Percentiles rank a stretch among this genome's conserved stretches.
phyloP scores from a whole-genome alignment of 2,797 vertebrate species.

The Hafferia zeledoni region DNA sequence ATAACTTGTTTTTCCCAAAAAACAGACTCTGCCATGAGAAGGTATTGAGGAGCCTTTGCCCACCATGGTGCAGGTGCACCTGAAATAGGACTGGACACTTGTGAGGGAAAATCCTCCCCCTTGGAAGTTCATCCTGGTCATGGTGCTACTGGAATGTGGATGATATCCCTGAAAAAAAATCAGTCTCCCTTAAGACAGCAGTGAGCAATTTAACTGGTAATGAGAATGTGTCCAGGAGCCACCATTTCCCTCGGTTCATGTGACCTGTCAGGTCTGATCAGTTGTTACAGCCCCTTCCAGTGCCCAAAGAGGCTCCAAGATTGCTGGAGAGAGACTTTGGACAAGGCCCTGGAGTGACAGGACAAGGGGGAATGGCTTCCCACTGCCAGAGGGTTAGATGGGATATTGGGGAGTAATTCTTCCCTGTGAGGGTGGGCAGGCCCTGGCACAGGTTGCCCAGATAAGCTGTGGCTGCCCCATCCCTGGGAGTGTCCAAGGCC shows the following conservation, averaged over 20 bases:
- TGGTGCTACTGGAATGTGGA: neutral
- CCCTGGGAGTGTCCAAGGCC: neutral
- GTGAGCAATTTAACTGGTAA: neutral
- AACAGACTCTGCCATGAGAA: neutral
- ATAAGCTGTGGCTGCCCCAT: neutral
- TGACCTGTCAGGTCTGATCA: neutral
- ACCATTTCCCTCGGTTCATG: too few species aligned
- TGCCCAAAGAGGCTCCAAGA: neutral
- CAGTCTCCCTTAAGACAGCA: neutral
- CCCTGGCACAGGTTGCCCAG: neutral
- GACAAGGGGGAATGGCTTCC: neutral
- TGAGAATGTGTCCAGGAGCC: neutral
- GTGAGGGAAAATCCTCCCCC: neutral
- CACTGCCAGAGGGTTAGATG: neutral
- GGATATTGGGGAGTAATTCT: neutral
- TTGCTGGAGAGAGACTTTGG: neutral
- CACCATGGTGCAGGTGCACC: neutral
- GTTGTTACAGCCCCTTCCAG: neutral
- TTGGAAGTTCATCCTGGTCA: neutral
- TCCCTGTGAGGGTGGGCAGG: neutral
- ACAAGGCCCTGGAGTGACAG: neutral
- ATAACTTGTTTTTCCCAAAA: neutral
- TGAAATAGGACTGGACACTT: neutral
- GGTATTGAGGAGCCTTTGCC: neutral
- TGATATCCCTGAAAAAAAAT: neutral